Evolutionary conservation across 92 coral and sea anemone genomes (phyloP), one percentile per base, ranked within the genome.

Genomic region (Bergia sp.): DNA sequence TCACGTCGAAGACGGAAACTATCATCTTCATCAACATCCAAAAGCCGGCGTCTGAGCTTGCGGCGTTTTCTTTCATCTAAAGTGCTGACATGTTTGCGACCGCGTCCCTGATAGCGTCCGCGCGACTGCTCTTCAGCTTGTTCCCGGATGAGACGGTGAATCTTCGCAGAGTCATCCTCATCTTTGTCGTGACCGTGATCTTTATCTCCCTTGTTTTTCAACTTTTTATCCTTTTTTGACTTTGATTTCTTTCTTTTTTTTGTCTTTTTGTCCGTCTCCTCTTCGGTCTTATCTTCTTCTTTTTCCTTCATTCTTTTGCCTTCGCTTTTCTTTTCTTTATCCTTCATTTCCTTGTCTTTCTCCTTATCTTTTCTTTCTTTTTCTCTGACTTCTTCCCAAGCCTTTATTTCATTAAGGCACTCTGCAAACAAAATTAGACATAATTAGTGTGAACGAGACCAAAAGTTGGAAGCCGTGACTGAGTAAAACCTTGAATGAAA

Each of bases 101-200:
- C 43, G 3, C 10, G 43, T 18, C 82, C 74, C n/a, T 76, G 66
- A 77, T 77, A 12, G 45, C 90, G 90, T 16, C 86, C 76, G 16
- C 74, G 86, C 73, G 91, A 61, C 58, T 95, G 96, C 79, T 91
- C 91, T 81, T 91, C 88, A 13, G 94, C 88, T 82, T 95, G 98
- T 83, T 95, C 90, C 42, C 91, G 92, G 74, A 95, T 93, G 40
- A 93, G 88, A 18, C 95, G 89, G 75, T 93, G 95, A 57, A 94
- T 91, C 55, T 93, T 93, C 3, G 90, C 93, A 9, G 91, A 58
- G 76, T 95, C 94, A 72, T 77, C 85, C 64, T 64, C 55, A 23
- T 43, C 86, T n/a, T 80, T 38, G 72, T 42, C 12, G 6, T 74
- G 88, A 88, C 90, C 93, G 41, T 87, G 64, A 21, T 58, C 80